Conservation (phyloP, 2,888 invertebrate species). For the Globia sparganii region DNA sequence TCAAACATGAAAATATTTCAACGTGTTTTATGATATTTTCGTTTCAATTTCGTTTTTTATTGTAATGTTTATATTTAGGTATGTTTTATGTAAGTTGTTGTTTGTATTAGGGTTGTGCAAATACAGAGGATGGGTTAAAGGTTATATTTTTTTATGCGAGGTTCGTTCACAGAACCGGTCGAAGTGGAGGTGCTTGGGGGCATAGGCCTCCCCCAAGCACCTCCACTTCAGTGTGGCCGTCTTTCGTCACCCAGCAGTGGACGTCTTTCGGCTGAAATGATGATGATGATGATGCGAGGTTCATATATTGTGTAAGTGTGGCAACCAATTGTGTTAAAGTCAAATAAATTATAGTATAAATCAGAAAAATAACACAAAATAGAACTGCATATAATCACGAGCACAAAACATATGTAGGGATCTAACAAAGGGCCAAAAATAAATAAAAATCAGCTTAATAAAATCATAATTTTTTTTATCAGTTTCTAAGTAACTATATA, state of each 20-base stretch:
- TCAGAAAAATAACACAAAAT: too few relatives aligned
- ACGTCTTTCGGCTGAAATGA: too few relatives aligned
- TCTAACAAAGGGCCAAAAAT: too few relatives aligned
- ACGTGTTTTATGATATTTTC: conserved; percentile 37
- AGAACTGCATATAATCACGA: too few relatives aligned
- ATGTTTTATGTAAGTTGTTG: background rate
- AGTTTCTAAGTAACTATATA: too few relatives aligned
- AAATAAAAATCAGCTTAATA: background rate
- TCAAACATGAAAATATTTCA: conserved; percentile 47
- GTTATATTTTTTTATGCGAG: background rate
- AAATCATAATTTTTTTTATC: too few relatives aligned
- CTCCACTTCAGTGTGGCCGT: too few relatives aligned
- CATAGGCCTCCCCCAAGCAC: too few relatives aligned
- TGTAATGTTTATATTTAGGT: conserved; percentile 21
- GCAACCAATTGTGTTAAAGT: background rate
- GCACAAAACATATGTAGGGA: background rate
- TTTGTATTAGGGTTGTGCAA: conserved; percentile 7
- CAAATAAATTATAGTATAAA: too few relatives aligned
- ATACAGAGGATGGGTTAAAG: background rate
- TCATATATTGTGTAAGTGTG: background rate
- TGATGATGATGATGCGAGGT: too few relatives aligned
- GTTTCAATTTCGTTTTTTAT: conserved; percentile 21
- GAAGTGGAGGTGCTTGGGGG: too few relatives aligned
- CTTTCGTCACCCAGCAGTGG: too few relatives aligned
- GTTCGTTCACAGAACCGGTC: background rate